phyloP scores from a whole-genome alignment of 2,113 vertebrate species.

The Platycercus adscitus region DNA sequence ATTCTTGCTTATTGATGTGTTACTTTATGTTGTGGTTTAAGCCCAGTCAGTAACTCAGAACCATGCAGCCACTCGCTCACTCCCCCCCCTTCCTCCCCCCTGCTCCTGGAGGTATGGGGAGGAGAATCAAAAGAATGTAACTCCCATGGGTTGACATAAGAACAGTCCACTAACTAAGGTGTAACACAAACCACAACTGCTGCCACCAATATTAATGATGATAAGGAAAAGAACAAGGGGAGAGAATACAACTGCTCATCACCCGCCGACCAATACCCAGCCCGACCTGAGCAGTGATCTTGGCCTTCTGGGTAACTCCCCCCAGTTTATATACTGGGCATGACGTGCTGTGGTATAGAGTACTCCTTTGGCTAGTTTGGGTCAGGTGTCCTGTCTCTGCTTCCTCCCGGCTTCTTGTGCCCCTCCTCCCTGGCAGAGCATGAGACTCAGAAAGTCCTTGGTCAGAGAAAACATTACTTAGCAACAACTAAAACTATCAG shows the following conservation, averaged over 20 bases:
- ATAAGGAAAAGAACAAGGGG: background rate
- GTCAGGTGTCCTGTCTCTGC: background rate
- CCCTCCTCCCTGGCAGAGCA: too few relatives aligned
- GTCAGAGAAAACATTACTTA: too few relatives aligned
- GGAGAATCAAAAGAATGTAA: background rate
- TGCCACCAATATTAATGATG: background rate
- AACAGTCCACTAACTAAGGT: background rate
- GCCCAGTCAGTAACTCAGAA: too few relatives aligned
- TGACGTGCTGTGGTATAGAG: background rate
- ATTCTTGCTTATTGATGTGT: background rate
- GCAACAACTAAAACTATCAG: background rate
- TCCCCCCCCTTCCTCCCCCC: too few relatives aligned
- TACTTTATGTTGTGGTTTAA: background rate
- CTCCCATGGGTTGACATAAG: background rate
- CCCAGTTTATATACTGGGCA: background rate
- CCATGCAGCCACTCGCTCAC: too few relatives aligned
- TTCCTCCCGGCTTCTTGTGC: background rate
- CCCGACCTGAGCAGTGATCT: background rate
- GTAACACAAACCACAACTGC: background rate
- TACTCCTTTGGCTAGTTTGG: background rate
- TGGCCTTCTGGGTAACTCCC: background rate
- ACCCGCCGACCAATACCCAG: background rate
- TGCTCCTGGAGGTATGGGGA: background rate
- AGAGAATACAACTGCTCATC: too few relatives aligned
- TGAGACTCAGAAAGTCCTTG: too few relatives aligned